Conservation (phyloP, 2,797 vertebrate genomes). For the Sebastes hubbsi region DNA sequence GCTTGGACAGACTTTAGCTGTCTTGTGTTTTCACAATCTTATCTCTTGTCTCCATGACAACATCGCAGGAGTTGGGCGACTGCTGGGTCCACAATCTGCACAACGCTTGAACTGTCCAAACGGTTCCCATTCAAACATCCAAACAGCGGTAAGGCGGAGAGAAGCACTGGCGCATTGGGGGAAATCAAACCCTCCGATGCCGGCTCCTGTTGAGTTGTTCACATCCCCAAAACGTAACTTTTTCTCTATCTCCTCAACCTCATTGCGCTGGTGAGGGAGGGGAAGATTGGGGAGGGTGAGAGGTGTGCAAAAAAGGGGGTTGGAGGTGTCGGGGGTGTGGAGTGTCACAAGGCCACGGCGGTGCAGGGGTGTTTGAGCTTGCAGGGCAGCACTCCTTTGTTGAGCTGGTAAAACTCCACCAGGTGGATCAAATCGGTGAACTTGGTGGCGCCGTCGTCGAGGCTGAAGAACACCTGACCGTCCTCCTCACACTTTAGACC, state of each 20-base stretch:
- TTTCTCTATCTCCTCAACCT: slow-evolving; percentile 49
- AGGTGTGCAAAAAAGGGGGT: slow-evolving; percentile 65
- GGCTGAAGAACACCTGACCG: slow-evolving; percentile 96
- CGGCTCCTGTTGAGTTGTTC: slow-evolving; percentile 1
- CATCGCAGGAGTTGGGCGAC: slow-evolving; percentile 15
- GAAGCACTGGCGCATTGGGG: slow-evolving; percentile 5
- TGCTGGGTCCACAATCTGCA: slow-evolving; percentile 14
- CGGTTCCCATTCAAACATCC: slow-evolving; percentile 33
- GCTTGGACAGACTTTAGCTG: slow-evolving; percentile 28
- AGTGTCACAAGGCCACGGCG: slow-evolving; percentile 96
- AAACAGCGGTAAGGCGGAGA: slow-evolving; percentile 38
- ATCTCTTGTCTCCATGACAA: slow-evolving; percentile 30
- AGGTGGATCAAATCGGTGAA: slow-evolving; percentile 98
- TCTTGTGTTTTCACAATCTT: slow-evolving; percentile 18
- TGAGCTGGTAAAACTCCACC: slow-evolving; percentile 99
- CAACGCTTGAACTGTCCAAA: neutral
- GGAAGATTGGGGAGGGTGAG: slow-evolving; percentile 11
- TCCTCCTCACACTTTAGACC: slow-evolving; percentile 91
- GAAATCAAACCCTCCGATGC: neutral
- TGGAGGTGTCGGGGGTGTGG: slow-evolving; percentile 17
- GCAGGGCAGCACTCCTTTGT: slow-evolving; percentile 97
- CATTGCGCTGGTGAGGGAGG: slow-evolving; percentile 38
- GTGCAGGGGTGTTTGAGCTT: slow-evolving; percentile 98
- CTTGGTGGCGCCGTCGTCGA: slow-evolving; percentile 97
- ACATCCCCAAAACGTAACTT: slow-evolving; percentile 35